phyloP scores from a whole-genome alignment of 2,113 vertebrate genomes.

The Lathamus discolor region DNA sequence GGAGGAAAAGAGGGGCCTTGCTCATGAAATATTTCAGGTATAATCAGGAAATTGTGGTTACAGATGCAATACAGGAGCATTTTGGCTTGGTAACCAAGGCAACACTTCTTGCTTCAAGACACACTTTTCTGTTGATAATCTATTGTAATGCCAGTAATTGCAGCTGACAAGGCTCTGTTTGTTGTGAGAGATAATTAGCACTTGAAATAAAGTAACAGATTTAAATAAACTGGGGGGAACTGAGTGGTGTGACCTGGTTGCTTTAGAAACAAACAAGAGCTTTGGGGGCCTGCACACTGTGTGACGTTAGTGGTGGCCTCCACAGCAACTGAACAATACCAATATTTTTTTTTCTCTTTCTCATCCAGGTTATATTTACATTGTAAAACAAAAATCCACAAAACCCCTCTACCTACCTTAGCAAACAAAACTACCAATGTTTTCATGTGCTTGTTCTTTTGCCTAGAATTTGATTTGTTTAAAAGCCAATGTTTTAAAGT shows the following conservation, averaged over 20 bases:
- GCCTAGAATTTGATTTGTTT: not conserved
- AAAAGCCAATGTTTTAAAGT: not conserved
- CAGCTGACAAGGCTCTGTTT: constrained; percentile 78
- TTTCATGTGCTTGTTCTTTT: not conserved
- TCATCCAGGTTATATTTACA: not conserved
- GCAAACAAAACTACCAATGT: not conserved
- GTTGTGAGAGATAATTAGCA: constrained; percentile 80
- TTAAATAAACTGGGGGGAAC: constrained; percentile 72
- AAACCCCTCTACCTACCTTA: not conserved
- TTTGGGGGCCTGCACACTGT: constrained; percentile 11
- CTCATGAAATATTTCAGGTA: constrained; percentile 51
- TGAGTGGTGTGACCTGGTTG: constrained; percentile 50
- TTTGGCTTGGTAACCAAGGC: constrained; percentile 78
- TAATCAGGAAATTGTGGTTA: constrained; percentile 55
- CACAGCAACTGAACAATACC: not conserved
- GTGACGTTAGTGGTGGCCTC: constrained; percentile 28
- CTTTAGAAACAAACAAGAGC: constrained; percentile 61
- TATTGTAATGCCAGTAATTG: constrained; percentile 78
- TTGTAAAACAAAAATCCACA: not conserved
- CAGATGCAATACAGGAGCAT: constrained; percentile 52
- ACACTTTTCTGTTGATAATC: constrained; percentile 75
- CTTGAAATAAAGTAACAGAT: constrained; percentile 80
- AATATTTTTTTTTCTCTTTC: constrained; percentile 41
- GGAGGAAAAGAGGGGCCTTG: not conserved
- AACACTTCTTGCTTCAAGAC: constrained; percentile 63